Percentiles rank a stretch among this genome's conserved stretches.
Evolutionary conservation across 2,888 invertebrate species (phyloP).

Genomic region (Protodeltote pygarga): DNA sequence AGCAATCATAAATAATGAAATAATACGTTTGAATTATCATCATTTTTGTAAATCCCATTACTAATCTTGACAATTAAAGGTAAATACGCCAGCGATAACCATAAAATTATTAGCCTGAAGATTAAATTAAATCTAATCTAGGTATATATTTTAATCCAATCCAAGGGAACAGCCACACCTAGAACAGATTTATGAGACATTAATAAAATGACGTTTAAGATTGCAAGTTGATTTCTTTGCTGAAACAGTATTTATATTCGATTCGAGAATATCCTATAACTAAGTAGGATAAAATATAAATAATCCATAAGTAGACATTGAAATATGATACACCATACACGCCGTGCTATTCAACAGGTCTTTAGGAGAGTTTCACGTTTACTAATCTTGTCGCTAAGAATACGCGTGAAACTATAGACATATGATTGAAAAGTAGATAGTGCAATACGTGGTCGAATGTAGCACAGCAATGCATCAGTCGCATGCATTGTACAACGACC

Average conservation of each 20-base stretch:
- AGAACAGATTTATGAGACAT: conserved; percentile 27
- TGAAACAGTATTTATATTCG: too few relatives aligned
- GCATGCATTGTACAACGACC: conserved; percentile 78
- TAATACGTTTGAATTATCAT: conserved; percentile 13
- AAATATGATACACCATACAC: not conserved
- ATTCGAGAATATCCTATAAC: too few relatives aligned
- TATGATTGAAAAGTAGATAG: conserved; percentile 48
- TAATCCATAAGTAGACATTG: not conserved
- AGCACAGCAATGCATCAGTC: conserved; percentile 73
- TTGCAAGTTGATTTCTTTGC: conserved; percentile 21
- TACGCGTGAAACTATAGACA: conserved; percentile 26
- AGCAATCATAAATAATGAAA: conserved; percentile 14
- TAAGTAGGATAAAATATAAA: not conserved
- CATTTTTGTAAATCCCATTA: conserved; percentile 7
- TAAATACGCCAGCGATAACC: conserved; percentile 6
- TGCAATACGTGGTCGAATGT: conserved; percentile 60
- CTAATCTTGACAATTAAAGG: conserved; percentile 1
- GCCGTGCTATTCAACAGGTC: not conserved
- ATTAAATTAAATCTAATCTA: conserved; percentile 18
- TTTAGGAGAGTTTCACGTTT: not conserved
- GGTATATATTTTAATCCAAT: conserved; percentile 35
- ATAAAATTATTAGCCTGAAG: conserved; percentile 18
- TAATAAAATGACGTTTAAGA: conserved; percentile 21
- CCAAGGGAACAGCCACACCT: conserved; percentile 17
- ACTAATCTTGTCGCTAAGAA: conserved; percentile 3